Percentiles rank a stretch among this genome's conserved stretches.
Evolutionary conservation across 2,888 invertebrate species (phyloP).

Genomic region (Lydus trimaculatus): DNA sequence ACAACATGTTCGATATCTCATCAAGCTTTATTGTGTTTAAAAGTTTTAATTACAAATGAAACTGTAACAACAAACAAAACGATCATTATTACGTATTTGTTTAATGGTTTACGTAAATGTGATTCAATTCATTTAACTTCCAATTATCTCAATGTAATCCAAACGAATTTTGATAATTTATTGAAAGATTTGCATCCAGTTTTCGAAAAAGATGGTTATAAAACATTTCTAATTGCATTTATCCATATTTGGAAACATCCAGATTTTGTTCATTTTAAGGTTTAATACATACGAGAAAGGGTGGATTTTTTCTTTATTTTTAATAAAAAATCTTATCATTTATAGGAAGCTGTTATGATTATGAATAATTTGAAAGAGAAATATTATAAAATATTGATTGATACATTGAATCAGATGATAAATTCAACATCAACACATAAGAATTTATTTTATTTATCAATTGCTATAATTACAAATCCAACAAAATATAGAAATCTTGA

Average conservation of each 20-base stretch:
- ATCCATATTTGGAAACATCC: conserved; percentile 25
- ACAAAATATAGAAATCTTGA: conserved; percentile 13
- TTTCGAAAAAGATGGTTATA: conserved; percentile 26
- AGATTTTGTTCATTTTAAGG: conserved; percentile 19
- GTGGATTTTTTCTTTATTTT: too few species aligned
- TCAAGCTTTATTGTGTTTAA: conserved; percentile 20
- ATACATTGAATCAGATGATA: conserved; percentile 24
- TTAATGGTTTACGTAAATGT: conserved; percentile 24
- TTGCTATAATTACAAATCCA: conserved; percentile 20
- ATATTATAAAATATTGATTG: conserved; percentile 21
- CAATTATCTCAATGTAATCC: conserved; percentile 13
- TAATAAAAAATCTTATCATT: conserved; percentile 4
- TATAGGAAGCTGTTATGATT: conserved; percentile 27
- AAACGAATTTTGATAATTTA: conserved; percentile 22
- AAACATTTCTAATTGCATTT: conserved; percentile 27
- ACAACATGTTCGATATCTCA: background rate
- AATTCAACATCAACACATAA: conserved; percentile 11
- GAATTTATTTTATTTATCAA: conserved; percentile 22
- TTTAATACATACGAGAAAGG: too few species aligned
- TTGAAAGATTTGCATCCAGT: conserved; percentile 18
- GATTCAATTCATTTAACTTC: conserved; percentile 16
- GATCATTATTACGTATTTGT: conserved; percentile 17
- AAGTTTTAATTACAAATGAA: conserved; percentile 18
- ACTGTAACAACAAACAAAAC: conserved; percentile 13
- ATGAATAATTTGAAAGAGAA: conserved; percentile 27